Percentiles rank a stretch among this genome's conserved stretches.
These are phyloP conservation scores for Toxostoma redivivum DNA, from an alignment of 2,113 vertebrate species.

Conservation along the genomic window DNA sequence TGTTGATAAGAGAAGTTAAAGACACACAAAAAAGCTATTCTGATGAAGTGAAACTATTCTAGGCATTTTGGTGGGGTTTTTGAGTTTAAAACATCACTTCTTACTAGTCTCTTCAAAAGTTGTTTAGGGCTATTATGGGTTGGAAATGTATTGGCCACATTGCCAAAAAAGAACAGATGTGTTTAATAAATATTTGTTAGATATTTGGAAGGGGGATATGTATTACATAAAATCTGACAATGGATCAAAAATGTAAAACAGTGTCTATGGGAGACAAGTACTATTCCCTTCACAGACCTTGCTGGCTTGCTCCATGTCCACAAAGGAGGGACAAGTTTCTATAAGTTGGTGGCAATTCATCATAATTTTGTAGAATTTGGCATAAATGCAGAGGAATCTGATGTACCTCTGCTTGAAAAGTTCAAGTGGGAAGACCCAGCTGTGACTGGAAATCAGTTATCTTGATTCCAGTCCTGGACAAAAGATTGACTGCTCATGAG, in stretches of 20 bases:
- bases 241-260: not conserved
- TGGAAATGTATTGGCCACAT: not conserved
- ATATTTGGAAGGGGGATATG: not conserved
- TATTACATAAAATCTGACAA: not conserved
- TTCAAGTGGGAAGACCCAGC: not conserved
- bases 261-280: not conserved
- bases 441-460: not conserved
- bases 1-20: not conserved
- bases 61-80: slow-evolving; percentile 12
- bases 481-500: not conserved
- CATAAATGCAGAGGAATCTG: not conserved
- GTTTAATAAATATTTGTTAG: not conserved
- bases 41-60: slow-evolving; percentile 7
- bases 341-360: not conserved
- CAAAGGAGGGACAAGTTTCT: not conserved
- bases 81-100: not conserved
- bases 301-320: not conserved
- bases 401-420: not conserved
- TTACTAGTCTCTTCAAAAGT: not conserved
- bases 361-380: not conserved
- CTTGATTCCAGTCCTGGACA: not conserved
- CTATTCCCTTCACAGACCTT: not conserved
- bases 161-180: not conserved
- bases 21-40: not conserved
- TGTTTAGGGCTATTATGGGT: not conserved